Conservation (phyloP, 2,888 invertebrate genomes). For the Gonocerus acuteangulatus region DNA sequence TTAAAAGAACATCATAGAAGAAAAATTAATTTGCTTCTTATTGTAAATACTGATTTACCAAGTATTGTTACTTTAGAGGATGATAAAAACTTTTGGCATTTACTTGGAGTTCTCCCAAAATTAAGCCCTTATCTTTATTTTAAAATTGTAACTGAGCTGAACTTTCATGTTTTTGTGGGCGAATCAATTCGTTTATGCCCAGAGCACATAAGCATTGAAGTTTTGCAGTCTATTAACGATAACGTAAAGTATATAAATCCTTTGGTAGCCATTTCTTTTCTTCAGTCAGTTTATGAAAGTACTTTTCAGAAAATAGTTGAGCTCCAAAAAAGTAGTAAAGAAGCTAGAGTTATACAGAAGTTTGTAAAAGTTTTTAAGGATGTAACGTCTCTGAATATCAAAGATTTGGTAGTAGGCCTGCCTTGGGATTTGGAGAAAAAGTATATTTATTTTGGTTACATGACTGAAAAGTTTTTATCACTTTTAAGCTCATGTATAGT, state of each 20-base stretch:
- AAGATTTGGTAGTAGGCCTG: conserved; percentile 15
- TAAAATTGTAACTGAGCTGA: conserved; percentile 14
- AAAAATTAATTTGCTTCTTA: conserved; percentile 27
- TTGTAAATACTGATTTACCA: conserved; percentile 33
- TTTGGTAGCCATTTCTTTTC: conserved; percentile 17
- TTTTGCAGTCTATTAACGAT: conserved; percentile 17
- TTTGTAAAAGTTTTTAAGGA: conserved; percentile 30
- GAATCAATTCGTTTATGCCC: conserved; percentile 31
- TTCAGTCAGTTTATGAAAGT: conserved; percentile 24
- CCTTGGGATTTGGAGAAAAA: conserved; percentile 19
- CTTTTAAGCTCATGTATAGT: conserved; percentile 27
- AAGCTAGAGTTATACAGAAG: conserved; percentile 14
- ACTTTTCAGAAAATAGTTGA: conserved; percentile 28
- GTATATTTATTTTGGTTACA: conserved; percentile 28
- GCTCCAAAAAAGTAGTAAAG: conserved; percentile 6
- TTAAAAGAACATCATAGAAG: conserved; percentile 20
- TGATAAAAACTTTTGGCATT: conserved; percentile 32
- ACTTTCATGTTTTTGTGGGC: conserved; percentile 20
- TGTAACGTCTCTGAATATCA: conserved; percentile 25
- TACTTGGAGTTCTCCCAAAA: conserved; percentile 27
- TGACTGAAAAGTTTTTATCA: conserved; percentile 28
- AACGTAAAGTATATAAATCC: conserved; percentile 25
- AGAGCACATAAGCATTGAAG: conserved; percentile 26
- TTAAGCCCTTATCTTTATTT: conserved; percentile 32
- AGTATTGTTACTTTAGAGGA: conserved; percentile 24